Evolutionary conservation across 2,113 vertebrate genomes (phyloP).

Genomic region (Malurus cyaneus): DNA sequence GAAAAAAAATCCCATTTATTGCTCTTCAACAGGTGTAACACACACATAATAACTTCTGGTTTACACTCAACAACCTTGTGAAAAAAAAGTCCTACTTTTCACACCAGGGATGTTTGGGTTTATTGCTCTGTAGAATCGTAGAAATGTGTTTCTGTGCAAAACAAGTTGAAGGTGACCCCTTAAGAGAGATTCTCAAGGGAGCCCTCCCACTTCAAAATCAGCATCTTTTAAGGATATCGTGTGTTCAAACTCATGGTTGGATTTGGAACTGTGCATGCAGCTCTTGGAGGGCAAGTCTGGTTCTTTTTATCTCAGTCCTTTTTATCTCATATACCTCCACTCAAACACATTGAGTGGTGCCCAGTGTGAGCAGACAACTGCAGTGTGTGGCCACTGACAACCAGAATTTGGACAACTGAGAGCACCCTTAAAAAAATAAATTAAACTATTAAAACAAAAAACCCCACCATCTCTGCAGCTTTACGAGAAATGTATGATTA

Average conservation of each 20-base stretch:
- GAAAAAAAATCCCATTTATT: background rate
- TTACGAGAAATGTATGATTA: accelerated
- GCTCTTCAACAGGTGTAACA: background rate
- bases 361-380: accelerated
- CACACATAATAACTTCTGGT: background rate
- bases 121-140: background rate
- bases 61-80: background rate
- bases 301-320: background rate
- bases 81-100: background rate
- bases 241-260: background rate
- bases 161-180: background rate
- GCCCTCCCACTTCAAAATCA: background rate
- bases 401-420: background rate
- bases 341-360: background rate
- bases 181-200: background rate
- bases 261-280: background rate
- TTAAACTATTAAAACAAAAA: background rate
- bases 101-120: accelerated
- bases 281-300: background rate
- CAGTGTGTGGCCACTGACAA: background rate
- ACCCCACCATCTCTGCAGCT: background rate
- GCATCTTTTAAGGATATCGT: background rate
- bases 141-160: background rate
- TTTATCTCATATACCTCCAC: background rate
- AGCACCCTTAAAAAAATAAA: background rate